phyloP scores from a whole-genome alignment of 1,140 invertebrate species.

The Drosophila sturtevanti region DNA sequence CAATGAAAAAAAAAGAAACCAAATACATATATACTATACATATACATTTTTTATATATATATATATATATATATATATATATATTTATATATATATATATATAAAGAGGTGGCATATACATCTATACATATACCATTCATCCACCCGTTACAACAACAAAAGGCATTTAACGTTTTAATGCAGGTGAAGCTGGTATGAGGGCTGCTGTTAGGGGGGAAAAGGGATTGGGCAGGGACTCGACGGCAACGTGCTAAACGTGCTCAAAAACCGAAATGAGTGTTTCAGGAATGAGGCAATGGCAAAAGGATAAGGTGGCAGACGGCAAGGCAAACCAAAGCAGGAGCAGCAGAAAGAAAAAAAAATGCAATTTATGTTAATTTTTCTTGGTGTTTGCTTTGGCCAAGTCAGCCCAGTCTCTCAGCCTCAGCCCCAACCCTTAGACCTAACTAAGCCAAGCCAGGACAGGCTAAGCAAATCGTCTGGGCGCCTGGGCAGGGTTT shows the following conservation, averaged over 20 bases:
- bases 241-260: conserved; percentile 78
- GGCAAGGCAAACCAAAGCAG: conserved; percentile 18
- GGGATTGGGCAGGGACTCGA: conserved; percentile 17
- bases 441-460: neutral
- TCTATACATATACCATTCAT: conserved; percentile 27
- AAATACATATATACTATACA: conserved; percentile 15
- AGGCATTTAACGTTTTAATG: conserved; percentile 75
- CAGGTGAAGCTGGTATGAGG: conserved; percentile 34
- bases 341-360: conserved; percentile 23
- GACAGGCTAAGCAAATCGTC: conserved; percentile 11
- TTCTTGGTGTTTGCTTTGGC: conserved; percentile 65
- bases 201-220: neutral
- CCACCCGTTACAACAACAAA: conserved; percentile 54
- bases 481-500: conserved; percentile 22
- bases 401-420: neutral
- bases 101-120: conserved; percentile 14
- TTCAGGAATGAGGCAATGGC: conserved; percentile 35
- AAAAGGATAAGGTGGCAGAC: conserved; percentile 60
- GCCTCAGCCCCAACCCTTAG: neutral
- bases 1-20: conserved; percentile 30
- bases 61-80: conserved; percentile 36
- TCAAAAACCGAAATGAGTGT: conserved; percentile 80
- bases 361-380: conserved; percentile 80
- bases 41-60: conserved; percentile 28
- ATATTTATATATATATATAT: conserved; percentile 16